Base-by-base conservation (phyloP, 2,888 invertebrate genomes). In the Acrocyrtus sp. region DNA sequence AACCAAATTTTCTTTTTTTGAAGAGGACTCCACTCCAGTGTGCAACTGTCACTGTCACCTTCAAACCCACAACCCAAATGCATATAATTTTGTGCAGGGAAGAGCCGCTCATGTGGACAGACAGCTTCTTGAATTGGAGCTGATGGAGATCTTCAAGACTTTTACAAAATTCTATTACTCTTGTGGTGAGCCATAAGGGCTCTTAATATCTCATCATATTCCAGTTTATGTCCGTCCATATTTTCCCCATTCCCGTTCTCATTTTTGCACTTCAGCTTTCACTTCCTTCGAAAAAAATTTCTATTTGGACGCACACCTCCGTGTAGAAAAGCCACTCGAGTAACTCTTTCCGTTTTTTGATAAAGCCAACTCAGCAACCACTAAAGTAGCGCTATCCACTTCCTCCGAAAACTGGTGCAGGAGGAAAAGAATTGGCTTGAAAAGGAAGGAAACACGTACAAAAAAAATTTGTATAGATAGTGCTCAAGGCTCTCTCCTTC, bases 341-440 rank as follows among this genome's bases (percentile, higher is more conserved):
- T 54, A 45, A 65, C 53, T 26, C 50, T 24, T 27, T 22, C 22
- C 26, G 21, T 50, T 26, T 62, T 62, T 26, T 26, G 41, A 45
- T 65, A 62, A 39, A 50, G 66, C 57, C 47, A 66, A 56, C 43
- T 66, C 66, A 66, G 66, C 66, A 66, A 4, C 56, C n/a, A n/a
- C n/a, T n/a, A n/a, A n/a, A n/a, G n/a, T n/a, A n/a, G n/a, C n/a
- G n/a, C n/a, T n/a, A n/a, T n/a, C n/a, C n/a, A n/a, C n/a, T n/a
- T n/a, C n/a, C n/a, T n/a, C n/a, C n/a, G n/a, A n/a, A n/a, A n/a
- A n/a, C n/a, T n/a, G n/a, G n/a, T n/a, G n/a, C n/a, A n/a, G n/a
- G n/a, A n/a, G n/a, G n/a, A 50, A 47, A 56, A 27, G 17, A 39
- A 10, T 54, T 47, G n/a, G 39, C 21, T 19, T 10, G 24, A 56